Evolutionary conservation across 1,140 invertebrate species (phyloP).

Genomic region (Sarcophaga bullata): DNA sequence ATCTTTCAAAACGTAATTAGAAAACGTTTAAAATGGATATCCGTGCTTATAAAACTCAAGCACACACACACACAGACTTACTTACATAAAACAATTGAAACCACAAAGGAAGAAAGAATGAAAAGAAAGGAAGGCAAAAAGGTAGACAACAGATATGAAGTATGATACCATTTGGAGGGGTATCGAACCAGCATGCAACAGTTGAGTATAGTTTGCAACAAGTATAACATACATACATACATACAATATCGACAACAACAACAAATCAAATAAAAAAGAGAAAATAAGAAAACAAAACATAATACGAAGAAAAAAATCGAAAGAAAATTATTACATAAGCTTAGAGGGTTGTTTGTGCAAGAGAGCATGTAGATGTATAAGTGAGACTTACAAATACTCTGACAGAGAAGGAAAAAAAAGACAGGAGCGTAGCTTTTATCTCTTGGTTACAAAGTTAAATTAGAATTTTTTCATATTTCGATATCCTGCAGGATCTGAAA

Average conservation of each 20-base stretch:
- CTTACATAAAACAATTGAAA: neutral
- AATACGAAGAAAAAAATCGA: neutral
- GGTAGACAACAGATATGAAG: neutral
- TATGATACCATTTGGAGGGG: neutral
- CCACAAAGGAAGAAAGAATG: neutral
- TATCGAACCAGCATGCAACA: constrained; percentile 32
- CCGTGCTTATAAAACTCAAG: neutral
- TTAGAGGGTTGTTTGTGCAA: neutral
- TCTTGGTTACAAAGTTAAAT: neutral
- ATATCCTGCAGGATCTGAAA: neutral
- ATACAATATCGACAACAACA: neutral
- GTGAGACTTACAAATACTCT: neutral
- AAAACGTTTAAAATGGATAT: constrained; percentile 36
- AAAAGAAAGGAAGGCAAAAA: neutral
- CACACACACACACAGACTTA: too few species aligned
- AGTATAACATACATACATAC: neutral
- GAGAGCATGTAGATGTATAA: neutral
- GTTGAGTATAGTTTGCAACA: constrained; percentile 29
- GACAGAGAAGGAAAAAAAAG: neutral
- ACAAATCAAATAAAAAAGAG: neutral
- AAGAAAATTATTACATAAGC: neutral
- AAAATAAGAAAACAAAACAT: neutral
- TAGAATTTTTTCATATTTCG: neutral
- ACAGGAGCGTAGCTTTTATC: neutral
- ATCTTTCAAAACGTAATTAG: constrained; percentile 34